Evolutionary conservation across 2,113 vertebrate species (phyloP).

Genomic region (Struthidea cinerea): DNA sequence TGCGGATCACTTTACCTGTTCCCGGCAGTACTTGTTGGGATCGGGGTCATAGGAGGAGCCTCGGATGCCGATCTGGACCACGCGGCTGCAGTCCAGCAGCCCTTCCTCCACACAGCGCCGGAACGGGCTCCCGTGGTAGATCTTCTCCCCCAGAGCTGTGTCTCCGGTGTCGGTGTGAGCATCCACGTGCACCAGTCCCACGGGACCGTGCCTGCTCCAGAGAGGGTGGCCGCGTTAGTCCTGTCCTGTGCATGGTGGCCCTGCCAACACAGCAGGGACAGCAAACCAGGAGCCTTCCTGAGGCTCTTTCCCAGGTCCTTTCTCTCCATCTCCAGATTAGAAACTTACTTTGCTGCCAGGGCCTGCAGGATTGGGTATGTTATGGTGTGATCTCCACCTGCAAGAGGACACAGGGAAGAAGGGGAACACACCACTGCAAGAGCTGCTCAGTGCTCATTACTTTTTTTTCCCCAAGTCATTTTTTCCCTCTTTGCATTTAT

Average conservation of each 20-base stretch:
- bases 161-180: slow-evolving; percentile 87
- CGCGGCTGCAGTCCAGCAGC: slow-evolving; percentile 84
- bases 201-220: slow-evolving; percentile 77
- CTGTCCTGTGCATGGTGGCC: accelerated
- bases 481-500: neutral
- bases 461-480: neutral
- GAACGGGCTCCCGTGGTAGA: slow-evolving; percentile 86
- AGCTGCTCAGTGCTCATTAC: accelerated
- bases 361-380: slow-evolving; percentile 93
- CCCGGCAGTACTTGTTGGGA: slow-evolving; percentile 75
- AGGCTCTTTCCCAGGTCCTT: neutral
- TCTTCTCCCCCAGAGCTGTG: slow-evolving; percentile 80
- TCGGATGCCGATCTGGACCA: slow-evolving; percentile 90
- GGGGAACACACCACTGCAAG: too few species aligned
- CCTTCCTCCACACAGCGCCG: slow-evolving; percentile 87
- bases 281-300: neutral
- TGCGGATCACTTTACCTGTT: slow-evolving; percentile 73
- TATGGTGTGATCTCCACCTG: slow-evolving; percentile 94
- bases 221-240: accelerated
- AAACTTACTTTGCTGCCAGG: slow-evolving; percentile 82
- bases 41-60: slow-evolving; percentile 78
- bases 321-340: too few species aligned
- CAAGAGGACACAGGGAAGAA: neutral
- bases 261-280: accelerated
- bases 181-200: slow-evolving; percentile 91